phyloP scores from a whole-genome alignment of 2,113 vertebrate genomes.

The Amazona vittata region DNA sequence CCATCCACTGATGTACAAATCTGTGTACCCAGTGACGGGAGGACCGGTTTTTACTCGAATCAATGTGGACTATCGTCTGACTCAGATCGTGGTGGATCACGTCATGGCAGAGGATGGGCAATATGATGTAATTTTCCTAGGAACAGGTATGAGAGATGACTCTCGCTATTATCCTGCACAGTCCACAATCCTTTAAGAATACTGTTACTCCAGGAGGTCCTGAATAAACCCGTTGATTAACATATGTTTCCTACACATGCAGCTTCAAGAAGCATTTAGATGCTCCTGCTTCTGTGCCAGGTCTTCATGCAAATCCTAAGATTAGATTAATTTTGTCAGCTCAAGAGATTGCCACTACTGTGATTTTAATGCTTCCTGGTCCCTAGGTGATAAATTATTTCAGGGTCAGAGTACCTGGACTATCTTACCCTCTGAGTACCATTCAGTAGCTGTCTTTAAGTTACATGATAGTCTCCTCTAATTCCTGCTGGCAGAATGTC shows the following conservation, averaged over 20 bases:
- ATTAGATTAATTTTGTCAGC: not conserved
- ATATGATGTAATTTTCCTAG: constrained; percentile 96
- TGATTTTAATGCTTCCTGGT: not conserved
- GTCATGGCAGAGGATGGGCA: constrained; percentile 94
- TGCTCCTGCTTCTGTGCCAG: not conserved
- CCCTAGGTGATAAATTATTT: not conserved
- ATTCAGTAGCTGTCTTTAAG: not conserved
- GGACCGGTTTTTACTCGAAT: constrained; percentile 88
- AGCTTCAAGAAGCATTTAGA: not conserved
- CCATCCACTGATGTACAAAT: constrained; percentile 90
- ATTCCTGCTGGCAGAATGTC: not conserved
- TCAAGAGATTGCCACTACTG: not conserved
- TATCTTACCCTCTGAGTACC: not conserved
- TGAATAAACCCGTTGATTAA: not conserved
- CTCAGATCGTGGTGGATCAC: constrained; percentile 91
- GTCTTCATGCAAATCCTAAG: not conserved
- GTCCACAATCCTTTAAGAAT: not conserved
- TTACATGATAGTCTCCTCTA: not conserved
- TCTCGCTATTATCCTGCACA: not conserved
- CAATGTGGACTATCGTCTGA: constrained; percentile 90
- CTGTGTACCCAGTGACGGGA: constrained; percentile 82
- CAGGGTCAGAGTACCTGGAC: not conserved
- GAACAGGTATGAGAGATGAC: constrained; percentile 82
- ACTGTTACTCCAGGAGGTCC: not conserved
- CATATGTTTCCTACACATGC: rapidly evolving